Base-by-base conservation (phyloP, 2,113 vertebrate species). In the Pollimyrus isidori region DNA sequence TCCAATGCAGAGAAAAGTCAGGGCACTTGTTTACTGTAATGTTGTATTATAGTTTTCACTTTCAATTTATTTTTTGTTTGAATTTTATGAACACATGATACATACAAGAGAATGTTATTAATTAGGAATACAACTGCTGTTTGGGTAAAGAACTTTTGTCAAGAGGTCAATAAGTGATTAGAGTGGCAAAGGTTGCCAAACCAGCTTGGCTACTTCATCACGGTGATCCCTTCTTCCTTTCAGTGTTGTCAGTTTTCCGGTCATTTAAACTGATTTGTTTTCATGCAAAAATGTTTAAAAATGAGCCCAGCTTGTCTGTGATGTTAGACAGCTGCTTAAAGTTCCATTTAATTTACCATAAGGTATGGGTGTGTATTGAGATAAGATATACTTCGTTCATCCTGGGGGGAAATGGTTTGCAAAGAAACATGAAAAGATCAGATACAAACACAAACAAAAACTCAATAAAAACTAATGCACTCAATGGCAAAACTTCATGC, bases 1-100 rank as follows among this genome's bases (percentile, higher is more conserved):
- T 90, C 89, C 89, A 90, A 69, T 73, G 91, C 30, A 73, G 58
- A 23, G 35, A 80, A 88, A 50, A 46, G 65, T 83, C 23, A n/a
- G 42, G 88, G 42, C 19, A 11, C 42, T 90, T 88, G 76, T 84
- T 84, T 39, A 23, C n/a, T n/a, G 21, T 15, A 53, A 82, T 76
- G 9, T 88, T 80, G 35, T 48, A 73, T 80, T 53, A 80, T 56
- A 53, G 69, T 82, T 82, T 39, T 35, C 3, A 1, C 19, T 65
- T 88, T 62, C 7, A 17, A 65, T 48, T 69, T 88, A 35, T 48
- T 39, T 80, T 35, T n/a, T 21, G 13, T 21, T 7, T 39, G 26
- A 53, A 7, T 88, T 69, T 26, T 69, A 69, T 30, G n/a, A 26
- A 69, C n/a, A 69, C n/a, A 26, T 30, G 30, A 69, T 69, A 30